Evolutionary conservation across 1,140 invertebrate species (phyloP).

Genomic region (Drosophila truncata): DNA sequence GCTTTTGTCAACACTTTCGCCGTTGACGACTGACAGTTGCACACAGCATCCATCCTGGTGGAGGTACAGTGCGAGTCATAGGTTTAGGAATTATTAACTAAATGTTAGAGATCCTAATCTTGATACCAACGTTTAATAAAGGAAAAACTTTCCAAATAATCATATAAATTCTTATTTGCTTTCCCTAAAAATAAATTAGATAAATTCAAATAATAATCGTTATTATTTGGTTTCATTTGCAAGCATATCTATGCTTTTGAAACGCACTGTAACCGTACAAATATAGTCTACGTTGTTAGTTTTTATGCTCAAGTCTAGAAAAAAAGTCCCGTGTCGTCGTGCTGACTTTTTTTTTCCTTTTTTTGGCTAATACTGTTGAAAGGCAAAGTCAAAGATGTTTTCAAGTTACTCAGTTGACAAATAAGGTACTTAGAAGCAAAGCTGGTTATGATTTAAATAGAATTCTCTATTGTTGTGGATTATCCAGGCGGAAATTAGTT

Average conservation of each 20-base stretch:
- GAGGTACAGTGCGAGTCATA: conserved; percentile 35
- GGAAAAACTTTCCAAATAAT: too few relatives aligned
- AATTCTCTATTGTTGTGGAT: conserved; percentile 40
- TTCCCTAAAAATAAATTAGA: neutral
- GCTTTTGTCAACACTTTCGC: conserved; percentile 79
- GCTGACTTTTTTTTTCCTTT: conserved; percentile 6
- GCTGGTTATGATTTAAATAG: conserved; percentile 53
- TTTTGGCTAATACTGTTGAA: conserved; percentile 39
- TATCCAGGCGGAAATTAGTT: conserved; percentile 22
- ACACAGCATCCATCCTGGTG: conserved; percentile 15
- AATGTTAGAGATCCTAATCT: neutral
- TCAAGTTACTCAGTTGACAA: conserved; percentile 53
- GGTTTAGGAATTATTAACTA: neutral
- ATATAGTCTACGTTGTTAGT: conserved; percentile 40
- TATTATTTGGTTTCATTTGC: too few relatives aligned
- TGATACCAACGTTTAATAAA: too few relatives aligned
- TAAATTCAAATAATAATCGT: neutral
- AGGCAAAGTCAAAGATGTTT: conserved; percentile 58
- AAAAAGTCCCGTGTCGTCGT: conserved; percentile 5
- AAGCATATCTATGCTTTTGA: neutral
- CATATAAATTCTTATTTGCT: neutral
- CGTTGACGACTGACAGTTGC: conserved; percentile 71
- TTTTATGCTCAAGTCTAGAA: conserved; percentile 11
- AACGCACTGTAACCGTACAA: conserved; percentile 14
- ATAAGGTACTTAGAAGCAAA: conserved; percentile 51